A percentile compares a stretch with the other conserved stretches of the same genome.
phyloP scores from a whole-genome alignment of 1,140 invertebrate species.

The Sinonovacula constricta region DNA sequence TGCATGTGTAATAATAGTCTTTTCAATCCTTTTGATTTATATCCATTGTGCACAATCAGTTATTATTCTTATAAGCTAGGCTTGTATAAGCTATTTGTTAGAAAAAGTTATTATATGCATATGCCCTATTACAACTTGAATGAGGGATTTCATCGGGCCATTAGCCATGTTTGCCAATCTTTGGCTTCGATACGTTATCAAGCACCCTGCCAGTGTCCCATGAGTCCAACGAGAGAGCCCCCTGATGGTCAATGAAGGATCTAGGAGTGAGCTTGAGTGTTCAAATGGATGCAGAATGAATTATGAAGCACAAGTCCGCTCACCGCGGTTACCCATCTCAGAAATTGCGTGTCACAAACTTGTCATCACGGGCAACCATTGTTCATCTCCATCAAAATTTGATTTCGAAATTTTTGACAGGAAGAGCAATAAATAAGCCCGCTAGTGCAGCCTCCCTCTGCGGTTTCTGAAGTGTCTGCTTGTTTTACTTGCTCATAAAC shows the following conservation, averaged over 20 bases:
- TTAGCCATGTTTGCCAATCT: slow-evolving; percentile 38
- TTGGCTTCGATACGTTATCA: slow-evolving; percentile 22
- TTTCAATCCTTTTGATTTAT: no score
- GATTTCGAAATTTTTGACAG: slow-evolving; percentile 52
- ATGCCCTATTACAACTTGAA: slow-evolving; percentile 49
- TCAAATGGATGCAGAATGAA: no score
- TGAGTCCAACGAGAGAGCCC: not conserved
- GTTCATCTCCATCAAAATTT: slow-evolving; percentile 50
- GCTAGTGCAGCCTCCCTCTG: not conserved
- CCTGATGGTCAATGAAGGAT: no score
- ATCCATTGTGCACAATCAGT: no score
- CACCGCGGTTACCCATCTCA: not conserved
- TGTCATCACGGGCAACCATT: slow-evolving; percentile 25
- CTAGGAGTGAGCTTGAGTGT: no score
- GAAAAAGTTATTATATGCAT: slow-evolving; percentile 52
- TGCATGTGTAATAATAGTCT: no score
- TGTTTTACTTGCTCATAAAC: slow-evolving; percentile 33
- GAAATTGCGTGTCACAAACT: not conserved
- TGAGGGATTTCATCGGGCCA: slow-evolving; percentile 38
- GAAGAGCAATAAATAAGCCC: slow-evolving; percentile 45
- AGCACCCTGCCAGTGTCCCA: slow-evolving; percentile 12
- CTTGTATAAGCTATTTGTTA: no score
- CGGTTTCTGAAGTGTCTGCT: slow-evolving; percentile 24
- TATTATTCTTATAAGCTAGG: no score
- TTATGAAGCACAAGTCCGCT: no score